Conservation (phyloP, 1,140 invertebrate genomes). For the Tigriopus japonicus region DNA sequence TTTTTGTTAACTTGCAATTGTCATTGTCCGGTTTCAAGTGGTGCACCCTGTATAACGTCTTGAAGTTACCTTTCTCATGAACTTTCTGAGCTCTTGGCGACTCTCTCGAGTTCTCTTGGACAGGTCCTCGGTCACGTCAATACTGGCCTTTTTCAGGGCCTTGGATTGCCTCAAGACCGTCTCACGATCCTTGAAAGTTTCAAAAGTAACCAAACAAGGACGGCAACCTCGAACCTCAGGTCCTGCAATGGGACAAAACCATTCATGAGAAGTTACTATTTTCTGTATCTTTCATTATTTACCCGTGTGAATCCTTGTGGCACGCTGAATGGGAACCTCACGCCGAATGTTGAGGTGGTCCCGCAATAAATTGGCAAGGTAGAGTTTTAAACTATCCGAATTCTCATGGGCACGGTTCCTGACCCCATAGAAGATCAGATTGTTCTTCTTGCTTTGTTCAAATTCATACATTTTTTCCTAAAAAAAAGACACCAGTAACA, state of each 20-base stretch:
- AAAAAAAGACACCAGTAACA: neutral
- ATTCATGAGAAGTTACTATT: too few species aligned
- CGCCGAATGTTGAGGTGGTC: neutral
- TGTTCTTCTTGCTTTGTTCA: neutral
- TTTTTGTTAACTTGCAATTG: too few species aligned
- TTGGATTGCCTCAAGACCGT: neutral
- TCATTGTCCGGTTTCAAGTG: too few species aligned
- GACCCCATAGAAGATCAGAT: neutral
- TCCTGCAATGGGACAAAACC: too few species aligned
- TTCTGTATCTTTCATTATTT: too few species aligned
- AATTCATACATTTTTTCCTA: neutral
- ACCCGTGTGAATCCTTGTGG: neutral
- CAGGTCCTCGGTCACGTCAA: slow-evolving; percentile 2
- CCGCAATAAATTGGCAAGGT: neutral
- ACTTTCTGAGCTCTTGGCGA: neutral
- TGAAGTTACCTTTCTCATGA: slow-evolving; percentile 3
- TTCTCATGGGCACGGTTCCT: neutral
- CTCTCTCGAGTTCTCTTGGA: neutral
- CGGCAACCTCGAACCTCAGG: neutral
- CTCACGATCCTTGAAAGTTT: slow-evolving; percentile 1
- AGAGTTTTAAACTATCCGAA: neutral
- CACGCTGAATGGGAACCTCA: neutral
- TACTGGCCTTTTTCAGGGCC: neutral
- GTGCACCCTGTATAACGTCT: too few species aligned
- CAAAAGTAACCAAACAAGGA: slow-evolving; percentile 3